Conservation (phyloP, 2,113 vertebrate species). For the Hirundichthys speculiger region DNA sequence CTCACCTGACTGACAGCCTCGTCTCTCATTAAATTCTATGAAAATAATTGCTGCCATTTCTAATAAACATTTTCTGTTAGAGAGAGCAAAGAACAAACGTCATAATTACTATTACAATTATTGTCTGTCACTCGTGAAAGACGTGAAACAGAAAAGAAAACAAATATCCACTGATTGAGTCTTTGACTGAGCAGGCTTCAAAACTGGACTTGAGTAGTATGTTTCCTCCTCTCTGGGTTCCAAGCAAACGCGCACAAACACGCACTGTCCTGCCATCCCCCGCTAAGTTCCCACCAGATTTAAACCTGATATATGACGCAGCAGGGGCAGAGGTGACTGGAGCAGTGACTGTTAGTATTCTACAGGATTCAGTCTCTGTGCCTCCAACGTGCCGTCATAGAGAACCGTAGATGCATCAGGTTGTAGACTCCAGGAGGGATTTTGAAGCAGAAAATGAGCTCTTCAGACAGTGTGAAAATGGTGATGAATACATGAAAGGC, state of each 20-base stretch:
- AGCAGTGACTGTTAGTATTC: constrained; percentile 5
- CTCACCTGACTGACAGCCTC: constrained; percentile 26
- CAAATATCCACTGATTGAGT: background rate
- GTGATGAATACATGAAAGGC: constrained; percentile 21
- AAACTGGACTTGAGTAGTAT: constrained; percentile 5
- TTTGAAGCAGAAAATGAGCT: constrained; percentile 20
- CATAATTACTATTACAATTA: constrained; percentile 27
- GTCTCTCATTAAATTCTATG: constrained; percentile 26
- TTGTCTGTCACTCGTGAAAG: background rate
- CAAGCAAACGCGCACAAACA: background rate
- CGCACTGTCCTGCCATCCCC: constrained; percentile 15
- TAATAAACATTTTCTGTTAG: background rate
- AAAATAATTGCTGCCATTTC: constrained; percentile 31
- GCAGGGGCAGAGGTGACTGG: constrained; percentile 7
- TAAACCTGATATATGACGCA: constrained; percentile 22
- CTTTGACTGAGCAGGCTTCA: constrained; percentile 4
- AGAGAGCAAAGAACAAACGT: constrained; percentile 13
- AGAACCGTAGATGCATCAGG: constrained; percentile 20
- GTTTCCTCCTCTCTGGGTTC: constrained; percentile 2
- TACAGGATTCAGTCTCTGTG: constrained; percentile 18
- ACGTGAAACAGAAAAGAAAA: background rate
- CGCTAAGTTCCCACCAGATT: constrained; percentile 28
- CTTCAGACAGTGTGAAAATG: constrained; percentile 15
- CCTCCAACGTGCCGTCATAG: constrained; percentile 6
- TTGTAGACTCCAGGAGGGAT: constrained; percentile 16